Evolutionary conservation across 2,888 invertebrate genomes (phyloP).

Genomic region (Apodemia mormo): DNA sequence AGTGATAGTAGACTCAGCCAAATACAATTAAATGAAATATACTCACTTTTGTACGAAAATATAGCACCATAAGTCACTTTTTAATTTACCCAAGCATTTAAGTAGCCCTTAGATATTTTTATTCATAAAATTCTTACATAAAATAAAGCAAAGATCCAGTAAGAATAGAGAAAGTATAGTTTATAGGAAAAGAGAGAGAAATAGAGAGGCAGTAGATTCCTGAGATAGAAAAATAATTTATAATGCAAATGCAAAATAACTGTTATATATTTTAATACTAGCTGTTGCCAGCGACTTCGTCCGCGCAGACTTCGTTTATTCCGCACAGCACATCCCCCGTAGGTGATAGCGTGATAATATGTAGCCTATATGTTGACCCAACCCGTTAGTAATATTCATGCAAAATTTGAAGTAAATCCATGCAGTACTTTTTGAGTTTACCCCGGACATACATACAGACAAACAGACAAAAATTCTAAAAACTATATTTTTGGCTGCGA

Average conservation of each 20-base stretch:
- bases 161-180: not conserved
- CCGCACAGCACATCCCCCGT: too few species aligned
- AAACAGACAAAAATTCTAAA: too few species aligned
- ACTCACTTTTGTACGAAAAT: constrained; percentile 5
- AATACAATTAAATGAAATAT: not conserved
- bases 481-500: too few species aligned
- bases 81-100: constrained; percentile 7
- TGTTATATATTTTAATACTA: not conserved
- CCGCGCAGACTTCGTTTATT: too few species aligned
- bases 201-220: not conserved
- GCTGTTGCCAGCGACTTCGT: too few species aligned
- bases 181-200: not conserved
- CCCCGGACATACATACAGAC: too few species aligned
- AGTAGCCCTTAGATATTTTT: not conserved
- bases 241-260: not conserved
- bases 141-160: not conserved
- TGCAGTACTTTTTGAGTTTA: too few species aligned
- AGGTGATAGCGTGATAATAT: too few species aligned
- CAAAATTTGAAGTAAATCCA: too few species aligned
- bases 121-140: not conserved
- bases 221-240: not conserved
- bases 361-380: too few species aligned
- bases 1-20: constrained; percentile 1
- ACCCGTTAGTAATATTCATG: too few species aligned
- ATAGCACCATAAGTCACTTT: constrained; percentile 5